A percentile compares a stretch with the other conserved stretches of the same genome.
Conservation (phyloP, 2,113 vertebrate genomes). For the Baryphthengus martii region DNA sequence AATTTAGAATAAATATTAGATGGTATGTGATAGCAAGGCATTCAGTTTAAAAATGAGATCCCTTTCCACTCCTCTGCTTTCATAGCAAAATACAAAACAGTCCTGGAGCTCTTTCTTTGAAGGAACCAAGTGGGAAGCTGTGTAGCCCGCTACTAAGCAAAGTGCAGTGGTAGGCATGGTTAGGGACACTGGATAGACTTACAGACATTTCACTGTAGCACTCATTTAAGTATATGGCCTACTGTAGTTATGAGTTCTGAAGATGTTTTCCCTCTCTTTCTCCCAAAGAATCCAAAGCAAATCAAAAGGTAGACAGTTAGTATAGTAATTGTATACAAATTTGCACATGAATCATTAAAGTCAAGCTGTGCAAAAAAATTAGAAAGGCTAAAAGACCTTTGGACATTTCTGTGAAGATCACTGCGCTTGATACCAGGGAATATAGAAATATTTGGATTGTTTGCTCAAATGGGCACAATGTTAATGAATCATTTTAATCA, state of each 20-base stretch:
- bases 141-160: not conserved
- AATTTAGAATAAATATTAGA: not conserved
- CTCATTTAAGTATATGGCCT: not conserved
- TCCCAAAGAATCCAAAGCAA: constrained; percentile 41
- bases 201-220: not conserved
- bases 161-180: not conserved
- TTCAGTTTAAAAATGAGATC: not conserved
- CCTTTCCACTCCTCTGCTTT: not conserved
- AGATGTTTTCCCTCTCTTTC: not conserved
- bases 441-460: constrained; percentile 37
- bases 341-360: constrained; percentile 44
- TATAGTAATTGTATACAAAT: constrained; percentile 13
- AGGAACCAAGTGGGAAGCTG: not conserved
- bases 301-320: not conserved
- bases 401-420: constrained; percentile 28
- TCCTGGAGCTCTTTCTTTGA: not conserved
- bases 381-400: not conserved
- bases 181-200: not conserved
- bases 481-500: constrained; percentile 59
- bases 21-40: not conserved
- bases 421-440: not conserved
- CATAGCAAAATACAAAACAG: not conserved
- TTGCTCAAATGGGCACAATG: not conserved
- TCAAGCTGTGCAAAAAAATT: constrained; percentile 17
- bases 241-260: not conserved